phyloP scores from a whole-genome alignment of 2,797 vertebrate genomes.

The Pseudochromis fuscus region DNA sequence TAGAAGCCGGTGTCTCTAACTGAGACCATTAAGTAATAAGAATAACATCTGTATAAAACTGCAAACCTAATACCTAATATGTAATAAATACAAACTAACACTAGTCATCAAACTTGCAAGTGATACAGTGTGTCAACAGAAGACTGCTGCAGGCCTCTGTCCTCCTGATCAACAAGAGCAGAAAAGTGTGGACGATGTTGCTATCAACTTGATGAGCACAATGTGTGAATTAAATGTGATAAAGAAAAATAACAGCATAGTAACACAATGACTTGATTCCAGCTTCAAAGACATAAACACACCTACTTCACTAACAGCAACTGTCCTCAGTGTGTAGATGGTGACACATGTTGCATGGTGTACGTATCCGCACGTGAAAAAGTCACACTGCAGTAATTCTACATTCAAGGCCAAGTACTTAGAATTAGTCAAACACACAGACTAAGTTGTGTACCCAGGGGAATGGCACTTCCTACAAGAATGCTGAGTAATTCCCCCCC shows the following conservation, averaged over 20 bases:
- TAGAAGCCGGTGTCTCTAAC: too few relatives aligned
- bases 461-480: constrained; percentile 44
- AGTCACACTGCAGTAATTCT: constrained; percentile 3
- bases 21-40: too few relatives aligned
- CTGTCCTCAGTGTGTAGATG: background rate
- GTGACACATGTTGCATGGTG: constrained; percentile 12
- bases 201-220: constrained; percentile 45
- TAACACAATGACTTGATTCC: constrained; percentile 50
- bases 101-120: background rate
- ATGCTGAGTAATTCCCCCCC: constrained; percentile 54
- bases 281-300: constrained; percentile 30
- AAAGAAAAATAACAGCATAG: too few relatives aligned
- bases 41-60: too few relatives aligned
- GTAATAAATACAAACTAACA: background rate
- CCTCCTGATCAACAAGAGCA: constrained; percentile 43
- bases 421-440: constrained; percentile 26
- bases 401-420: constrained; percentile 24
- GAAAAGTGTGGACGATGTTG: constrained; percentile 52
- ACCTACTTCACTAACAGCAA: background rate
- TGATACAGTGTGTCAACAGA: constrained; percentile 42
- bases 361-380: constrained; percentile 14
- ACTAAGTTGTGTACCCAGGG: constrained; percentile 25
- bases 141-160: constrained; percentile 26
- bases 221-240: constrained; percentile 25
- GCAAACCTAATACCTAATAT: background rate